Percentiles rank a stretch among this genome's conserved stretches.
Conservation (phyloP, 92 coral and sea anemone species). For the Parazoanthus darwini region DNA sequence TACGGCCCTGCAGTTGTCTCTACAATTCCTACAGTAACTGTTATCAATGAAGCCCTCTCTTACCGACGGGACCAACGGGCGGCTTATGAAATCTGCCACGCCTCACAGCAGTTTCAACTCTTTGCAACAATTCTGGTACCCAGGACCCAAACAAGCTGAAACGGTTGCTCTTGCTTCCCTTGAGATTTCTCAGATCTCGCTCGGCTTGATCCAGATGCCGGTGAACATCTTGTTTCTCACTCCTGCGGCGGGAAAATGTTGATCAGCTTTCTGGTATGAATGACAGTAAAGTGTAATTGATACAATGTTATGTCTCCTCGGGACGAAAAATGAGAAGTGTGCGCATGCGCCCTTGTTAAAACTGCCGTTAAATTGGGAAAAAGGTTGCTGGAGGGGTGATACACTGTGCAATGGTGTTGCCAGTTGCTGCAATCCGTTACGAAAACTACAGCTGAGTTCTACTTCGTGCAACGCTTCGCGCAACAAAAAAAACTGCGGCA, state of each 20-base stretch:
- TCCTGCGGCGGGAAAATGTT: conserved; percentile 45
- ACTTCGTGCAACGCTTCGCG: too few species aligned
- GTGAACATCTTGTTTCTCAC: conserved; percentile 67
- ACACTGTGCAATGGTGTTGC: too few species aligned
- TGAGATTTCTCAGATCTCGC: conserved; percentile 68
- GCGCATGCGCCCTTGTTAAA: too few species aligned
- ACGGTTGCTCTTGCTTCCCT: conserved; percentile 74
- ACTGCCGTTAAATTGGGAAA: too few species aligned
- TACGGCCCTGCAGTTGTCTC: too few species aligned
- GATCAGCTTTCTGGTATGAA: background rate
- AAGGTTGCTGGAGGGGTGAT: too few species aligned
- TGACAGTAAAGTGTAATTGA: too few species aligned
- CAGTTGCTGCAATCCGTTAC: too few species aligned
- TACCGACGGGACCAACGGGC: conserved; percentile 96
- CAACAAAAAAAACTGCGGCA: too few species aligned
- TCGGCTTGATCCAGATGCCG: conserved; percentile 64
- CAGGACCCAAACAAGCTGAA: conserved; percentile 83
- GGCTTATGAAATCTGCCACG: conserved; percentile 72
- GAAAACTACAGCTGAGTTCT: too few species aligned
- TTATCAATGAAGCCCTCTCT: background rate
- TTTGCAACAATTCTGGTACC: conserved; percentile 80
- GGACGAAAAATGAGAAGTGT: too few species aligned
- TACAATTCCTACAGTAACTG: background rate
- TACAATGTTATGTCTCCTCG: too few species aligned
- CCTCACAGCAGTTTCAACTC: conserved; percentile 68